Conservation (phyloP, 2,797 vertebrate species). For the Crax fasciolata region DNA sequence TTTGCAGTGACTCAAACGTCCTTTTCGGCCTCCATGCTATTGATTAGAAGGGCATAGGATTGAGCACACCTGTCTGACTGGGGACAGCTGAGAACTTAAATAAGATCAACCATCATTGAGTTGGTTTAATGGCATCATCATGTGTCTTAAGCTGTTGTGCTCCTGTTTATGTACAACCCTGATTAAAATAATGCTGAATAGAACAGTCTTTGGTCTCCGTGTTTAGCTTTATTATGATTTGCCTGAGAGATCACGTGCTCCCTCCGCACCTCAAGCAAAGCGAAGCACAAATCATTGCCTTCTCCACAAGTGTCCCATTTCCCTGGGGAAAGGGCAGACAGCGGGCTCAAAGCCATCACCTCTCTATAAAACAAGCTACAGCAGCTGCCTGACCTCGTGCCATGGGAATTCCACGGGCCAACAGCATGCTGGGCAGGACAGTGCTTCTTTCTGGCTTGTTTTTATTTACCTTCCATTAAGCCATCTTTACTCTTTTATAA, state of each 20-base stretch:
- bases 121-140: background rate
- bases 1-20: constrained; percentile 9
- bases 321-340: background rate
- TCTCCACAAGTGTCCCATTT: background rate
- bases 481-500: background rate
- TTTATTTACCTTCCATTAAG: background rate
- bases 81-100: background rate
- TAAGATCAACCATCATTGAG: background rate
- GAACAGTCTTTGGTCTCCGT: background rate
- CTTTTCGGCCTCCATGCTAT: constrained; percentile 1
- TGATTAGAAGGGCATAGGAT: background rate
- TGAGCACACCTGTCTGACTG: background rate
- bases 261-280: background rate
- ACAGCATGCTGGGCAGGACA: background rate
- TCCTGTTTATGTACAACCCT: background rate
- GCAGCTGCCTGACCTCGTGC: background rate
- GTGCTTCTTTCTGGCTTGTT: background rate
- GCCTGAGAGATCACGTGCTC: background rate
- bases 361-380: background rate
- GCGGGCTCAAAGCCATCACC: background rate
- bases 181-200: background rate
- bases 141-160: background rate
- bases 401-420: background rate
- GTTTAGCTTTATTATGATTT: background rate
- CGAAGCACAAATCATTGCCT: background rate